A percentile compares a stretch with the other conserved stretches of the same genome.
Evolutionary conservation across 1,140 invertebrate genomes (phyloP).

Genomic region (Trissolcus basalis): DNA sequence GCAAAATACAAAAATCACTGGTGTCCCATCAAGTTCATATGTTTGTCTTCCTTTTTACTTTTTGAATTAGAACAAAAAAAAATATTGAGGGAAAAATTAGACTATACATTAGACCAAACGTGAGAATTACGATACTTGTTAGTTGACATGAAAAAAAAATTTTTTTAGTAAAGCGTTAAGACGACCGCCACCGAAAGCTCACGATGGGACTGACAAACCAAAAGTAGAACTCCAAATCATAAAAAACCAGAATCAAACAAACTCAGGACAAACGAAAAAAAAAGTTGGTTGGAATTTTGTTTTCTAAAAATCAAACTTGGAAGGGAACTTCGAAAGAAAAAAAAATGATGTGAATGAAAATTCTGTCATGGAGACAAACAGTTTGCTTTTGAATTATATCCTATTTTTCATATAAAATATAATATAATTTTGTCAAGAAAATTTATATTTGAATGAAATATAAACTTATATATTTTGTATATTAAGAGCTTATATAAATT

Average conservation of each 20-base stretch:
- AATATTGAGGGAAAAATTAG: neutral
- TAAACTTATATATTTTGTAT: too few species aligned
- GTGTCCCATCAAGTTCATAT: slow-evolving; percentile 60
- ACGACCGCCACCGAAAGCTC: slow-evolving; percentile 73
- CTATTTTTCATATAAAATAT: too few species aligned
- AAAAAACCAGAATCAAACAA: slow-evolving; percentile 3
- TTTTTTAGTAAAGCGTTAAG: slow-evolving; percentile 64
- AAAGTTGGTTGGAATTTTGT: too few species aligned
- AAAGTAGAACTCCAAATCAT: neutral
- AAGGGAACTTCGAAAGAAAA: too few species aligned
- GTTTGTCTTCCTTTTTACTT: too few species aligned
- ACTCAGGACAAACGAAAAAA: slow-evolving; percentile 21
- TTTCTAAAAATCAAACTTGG: slow-evolving; percentile 20
- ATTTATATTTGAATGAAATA: too few species aligned
- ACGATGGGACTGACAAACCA: slow-evolving; percentile 34
- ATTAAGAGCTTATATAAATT: too few species aligned
- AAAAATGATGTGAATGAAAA: too few species aligned
- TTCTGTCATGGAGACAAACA: too few species aligned
- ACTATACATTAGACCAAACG: neutral
- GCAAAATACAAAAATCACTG: slow-evolving; percentile 74
- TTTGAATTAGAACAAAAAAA: too few species aligned
- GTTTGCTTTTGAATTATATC: too few species aligned
- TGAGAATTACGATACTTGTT: neutral
- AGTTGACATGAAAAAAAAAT: neutral
- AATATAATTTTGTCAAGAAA: too few species aligned